A percentile compares a stretch with the other conserved stretches of the same genome.
Conservation (phyloP, 2,113 vertebrate genomes). For the Heterotilapia buettikoferi region DNA sequence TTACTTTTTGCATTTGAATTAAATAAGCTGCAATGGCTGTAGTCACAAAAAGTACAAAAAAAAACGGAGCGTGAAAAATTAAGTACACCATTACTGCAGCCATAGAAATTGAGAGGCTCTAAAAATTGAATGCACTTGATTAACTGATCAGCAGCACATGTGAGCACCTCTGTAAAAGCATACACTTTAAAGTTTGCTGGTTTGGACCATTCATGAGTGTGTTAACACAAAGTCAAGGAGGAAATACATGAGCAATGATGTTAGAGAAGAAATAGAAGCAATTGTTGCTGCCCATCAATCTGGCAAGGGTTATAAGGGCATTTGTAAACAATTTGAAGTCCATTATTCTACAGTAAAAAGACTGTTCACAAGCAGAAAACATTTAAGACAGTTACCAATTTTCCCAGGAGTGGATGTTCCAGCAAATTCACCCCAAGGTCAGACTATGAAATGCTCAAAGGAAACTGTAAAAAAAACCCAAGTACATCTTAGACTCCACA, state of each 20-base stretch:
- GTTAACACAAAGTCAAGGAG: not conserved
- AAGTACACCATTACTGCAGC: not conserved
- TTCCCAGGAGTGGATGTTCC: not conserved
- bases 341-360: not conserved
- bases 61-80: not conserved
- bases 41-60: not conserved
- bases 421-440: not conserved
- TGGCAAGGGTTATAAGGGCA: not conserved
- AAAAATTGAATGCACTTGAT: not conserved
- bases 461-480: not conserved
- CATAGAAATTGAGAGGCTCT: not conserved
- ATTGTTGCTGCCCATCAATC: not conserved
- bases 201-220: not conserved
- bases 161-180: not conserved
- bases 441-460: not conserved
- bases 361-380: not conserved
- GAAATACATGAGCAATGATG: not conserved
- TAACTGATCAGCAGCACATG: not conserved
- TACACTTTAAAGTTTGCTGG: not conserved
- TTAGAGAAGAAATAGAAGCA: not conserved
- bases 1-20: not conserved
- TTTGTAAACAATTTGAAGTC: not conserved
- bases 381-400: not conserved
- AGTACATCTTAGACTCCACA: not conserved
- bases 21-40: not conserved